Evolutionary conservation across 2,797 vertebrate genomes (phyloP).

Genomic region (Sebastes elongatus): DNA sequence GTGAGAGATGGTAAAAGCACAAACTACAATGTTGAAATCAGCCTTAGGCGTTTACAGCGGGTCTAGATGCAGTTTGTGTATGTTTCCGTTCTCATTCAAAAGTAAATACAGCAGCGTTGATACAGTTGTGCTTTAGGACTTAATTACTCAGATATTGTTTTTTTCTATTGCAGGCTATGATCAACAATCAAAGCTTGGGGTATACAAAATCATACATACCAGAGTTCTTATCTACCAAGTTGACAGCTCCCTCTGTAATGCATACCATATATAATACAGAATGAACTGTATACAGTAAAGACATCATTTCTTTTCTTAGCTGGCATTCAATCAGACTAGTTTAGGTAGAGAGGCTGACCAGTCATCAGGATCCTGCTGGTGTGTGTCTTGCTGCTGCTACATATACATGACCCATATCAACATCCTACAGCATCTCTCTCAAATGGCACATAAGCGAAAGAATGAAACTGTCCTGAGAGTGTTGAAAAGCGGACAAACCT

Average conservation of each 20-base stretch:
- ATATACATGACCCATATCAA: slow-evolving; percentile 1
- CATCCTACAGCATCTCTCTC: not conserved
- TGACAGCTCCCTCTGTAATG: not conserved
- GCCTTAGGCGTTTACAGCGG: not conserved
- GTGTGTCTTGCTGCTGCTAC: not conserved
- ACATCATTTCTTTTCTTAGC: not conserved
- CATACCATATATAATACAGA: not conserved
- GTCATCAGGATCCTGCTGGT: not conserved
- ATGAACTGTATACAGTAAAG: not conserved
- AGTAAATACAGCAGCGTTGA: not conserved
- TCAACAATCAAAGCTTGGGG: not conserved
- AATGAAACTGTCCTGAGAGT: not conserved
- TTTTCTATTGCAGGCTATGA: not conserved
- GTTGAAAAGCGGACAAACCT: not conserved
- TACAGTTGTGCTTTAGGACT: not conserved
- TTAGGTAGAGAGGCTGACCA: not conserved
- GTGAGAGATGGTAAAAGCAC: not conserved
- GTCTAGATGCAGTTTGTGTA: not conserved
- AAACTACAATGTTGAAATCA: not conserved
- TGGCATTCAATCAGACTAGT: not conserved
- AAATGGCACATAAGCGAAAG: not conserved
- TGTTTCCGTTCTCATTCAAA: not conserved
- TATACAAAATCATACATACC: not conserved
- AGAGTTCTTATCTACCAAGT: not conserved
- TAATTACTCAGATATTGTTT: not conserved